A percentile compares a stretch with the other conserved stretches of the same genome.
Conservation (phyloP, 1,140 invertebrate species). For the Halictus rubicundus region DNA sequence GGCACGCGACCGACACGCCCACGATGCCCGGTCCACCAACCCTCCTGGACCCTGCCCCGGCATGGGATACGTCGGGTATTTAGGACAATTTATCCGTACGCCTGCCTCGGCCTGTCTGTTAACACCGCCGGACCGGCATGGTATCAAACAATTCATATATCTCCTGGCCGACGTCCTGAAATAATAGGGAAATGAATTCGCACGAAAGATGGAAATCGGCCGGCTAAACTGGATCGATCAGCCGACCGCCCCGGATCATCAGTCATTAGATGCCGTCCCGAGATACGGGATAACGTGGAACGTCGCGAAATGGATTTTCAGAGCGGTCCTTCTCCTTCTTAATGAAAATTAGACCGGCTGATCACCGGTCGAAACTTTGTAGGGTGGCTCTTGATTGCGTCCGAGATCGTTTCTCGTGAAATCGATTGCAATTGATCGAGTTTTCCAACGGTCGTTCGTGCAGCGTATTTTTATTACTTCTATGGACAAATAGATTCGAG, state of each 20-base stretch:
- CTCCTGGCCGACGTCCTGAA: slow-evolving; percentile 76
- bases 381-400: not conserved
- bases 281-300: not conserved
- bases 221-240: slow-evolving; percentile 38
- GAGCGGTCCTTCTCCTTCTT: not conserved
- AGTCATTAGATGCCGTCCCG: slow-evolving; percentile 8
- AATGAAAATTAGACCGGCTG: not conserved
- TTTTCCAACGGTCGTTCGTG: too few relatives aligned
- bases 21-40: slow-evolving; percentile 38
- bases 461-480: too few relatives aligned
- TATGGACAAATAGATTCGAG: too few relatives aligned
- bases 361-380: not conserved
- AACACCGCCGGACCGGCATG: slow-evolving; percentile 50
- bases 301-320: slow-evolving; percentile 25
- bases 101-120: slow-evolving; percentile 10
- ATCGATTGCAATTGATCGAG: too few relatives aligned
- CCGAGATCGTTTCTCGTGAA: too few relatives aligned
- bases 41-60: slow-evolving; percentile 14
- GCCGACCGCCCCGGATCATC: slow-evolving; percentile 36
- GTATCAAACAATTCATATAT: slow-evolving; percentile 81
- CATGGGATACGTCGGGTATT: slow-evolving; percentile 55
- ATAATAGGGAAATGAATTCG: slow-evolving; percentile 82
- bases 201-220: slow-evolving; percentile 74
- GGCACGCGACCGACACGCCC: slow-evolving; percentile 78
- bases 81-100: slow-evolving; percentile 70